Base-by-base conservation (phyloP, 2,113 vertebrate genomes). In the Phoenicopterus ruber region DNA sequence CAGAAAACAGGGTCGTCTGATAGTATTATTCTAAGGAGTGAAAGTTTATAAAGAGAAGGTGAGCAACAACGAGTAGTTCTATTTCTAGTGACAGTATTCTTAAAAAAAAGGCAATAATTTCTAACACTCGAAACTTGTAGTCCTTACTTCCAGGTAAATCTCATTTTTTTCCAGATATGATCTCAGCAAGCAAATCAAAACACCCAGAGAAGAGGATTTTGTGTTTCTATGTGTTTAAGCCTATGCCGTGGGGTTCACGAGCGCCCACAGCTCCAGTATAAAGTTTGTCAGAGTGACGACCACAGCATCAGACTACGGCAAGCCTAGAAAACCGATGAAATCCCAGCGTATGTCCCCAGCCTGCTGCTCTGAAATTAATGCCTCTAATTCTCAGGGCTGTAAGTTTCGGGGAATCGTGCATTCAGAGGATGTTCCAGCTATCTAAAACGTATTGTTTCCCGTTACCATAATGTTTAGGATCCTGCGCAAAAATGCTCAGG, bases 141-240 rank as follows among this genome's bases (percentile, higher is more conserved):
- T 36, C 18, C 59, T 93, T 85, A 38, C 42, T 93, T 86, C 22
- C 28, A 84, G n/a, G 26, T 24, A 84, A 71, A 49, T 29, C 44
- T 11, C 5, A 4, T 26, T 26, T 61, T 61, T 67, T 32, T 6
- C 20, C 47, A 69, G 32, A 28, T 31, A 73, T 0, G 0, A 40
- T 9, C 65, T 84, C 65, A 84, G 57, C 24, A 86, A 71, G n/a
- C 22, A 82, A 92, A 88, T 42, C 13, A 71, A 88, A 70, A 54
- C 9, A 19, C 29, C 47, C 11, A 26, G 15, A 57, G 50, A 90
- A 81, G 25, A 49, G 12, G 5, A 66, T 31, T 90, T 88, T 42
- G 38, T 29, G 9, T 24, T 81, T 80, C 42, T 44, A n/a, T 80
- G 40, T 9, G 5, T 58, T 72, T 44, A 26, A 84, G 29, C 34